Evolutionary conservation across 2,888 invertebrate genomes (phyloP).

Genomic region (Adineta ricciae): DNA sequence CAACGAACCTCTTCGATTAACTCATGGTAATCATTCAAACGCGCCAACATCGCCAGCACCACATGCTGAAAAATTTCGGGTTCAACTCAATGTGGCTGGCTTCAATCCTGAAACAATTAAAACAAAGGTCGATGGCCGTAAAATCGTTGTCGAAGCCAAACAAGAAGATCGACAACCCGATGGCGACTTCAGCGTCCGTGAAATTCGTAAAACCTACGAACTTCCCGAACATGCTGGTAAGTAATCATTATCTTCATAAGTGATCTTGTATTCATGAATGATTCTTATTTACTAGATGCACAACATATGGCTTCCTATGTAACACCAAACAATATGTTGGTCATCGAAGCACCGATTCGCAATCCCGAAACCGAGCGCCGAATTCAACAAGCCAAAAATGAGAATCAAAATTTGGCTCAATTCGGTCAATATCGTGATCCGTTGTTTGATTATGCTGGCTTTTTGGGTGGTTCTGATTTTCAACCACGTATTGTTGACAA

Average conservation of each 20-base stretch:
- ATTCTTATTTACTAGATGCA: not conserved
- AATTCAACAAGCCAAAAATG: not conserved
- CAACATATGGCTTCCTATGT: not conserved
- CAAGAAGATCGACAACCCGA: slow-evolving; percentile 35
- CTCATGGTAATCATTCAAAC: not conserved
- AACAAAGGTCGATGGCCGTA: slow-evolving; percentile 35
- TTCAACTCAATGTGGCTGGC: slow-evolving; percentile 22
- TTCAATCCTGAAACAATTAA: slow-evolving; percentile 37
- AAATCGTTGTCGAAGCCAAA: slow-evolving; percentile 38
- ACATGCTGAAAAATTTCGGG: slow-evolving; percentile 23
- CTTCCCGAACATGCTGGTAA: slow-evolving; percentile 27
- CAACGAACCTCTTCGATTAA: not conserved
- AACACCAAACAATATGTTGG: not conserved
- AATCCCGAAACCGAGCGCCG: not conserved
- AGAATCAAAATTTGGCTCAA: not conserved
- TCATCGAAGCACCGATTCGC: not conserved
- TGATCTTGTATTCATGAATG: no score
- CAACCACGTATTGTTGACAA: not conserved
- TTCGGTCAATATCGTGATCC: not conserved
- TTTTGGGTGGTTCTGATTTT: not conserved
- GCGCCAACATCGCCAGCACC: not conserved
- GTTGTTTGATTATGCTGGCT: not conserved
- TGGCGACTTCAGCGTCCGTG: slow-evolving; percentile 25
- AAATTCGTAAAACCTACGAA: slow-evolving; percentile 24
- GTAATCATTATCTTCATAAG: not conserved